Conservation (phyloP, 2,888 invertebrate species). For the Trilocha varians region DNA sequence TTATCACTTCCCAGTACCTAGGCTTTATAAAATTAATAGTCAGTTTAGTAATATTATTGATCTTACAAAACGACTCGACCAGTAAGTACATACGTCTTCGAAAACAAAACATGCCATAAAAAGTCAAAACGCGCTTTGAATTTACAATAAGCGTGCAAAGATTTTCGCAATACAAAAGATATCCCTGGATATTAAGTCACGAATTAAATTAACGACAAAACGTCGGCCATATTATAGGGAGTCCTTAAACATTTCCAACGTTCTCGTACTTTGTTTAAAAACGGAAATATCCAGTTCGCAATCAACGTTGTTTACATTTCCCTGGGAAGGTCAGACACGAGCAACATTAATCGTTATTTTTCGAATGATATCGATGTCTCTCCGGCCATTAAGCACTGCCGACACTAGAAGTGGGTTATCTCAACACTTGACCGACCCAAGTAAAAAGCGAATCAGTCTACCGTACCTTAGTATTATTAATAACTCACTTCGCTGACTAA, state of each 20-base stretch:
- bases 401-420: conserved; percentile 17
- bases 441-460: conserved; percentile 7
- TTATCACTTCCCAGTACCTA: no score
- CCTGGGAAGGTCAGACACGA: background rate
- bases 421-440: conserved; percentile 11
- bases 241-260: no score
- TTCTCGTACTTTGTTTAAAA: background rate
- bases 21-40: no score
- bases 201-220: background rate
- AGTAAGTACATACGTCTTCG: no score
- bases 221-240: background rate
- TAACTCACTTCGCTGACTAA: no score
- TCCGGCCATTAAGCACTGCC: conserved; percentile 8
- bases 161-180: background rate
- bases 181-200: background rate
- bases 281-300: background rate
- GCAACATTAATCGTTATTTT: conserved; percentile 10
- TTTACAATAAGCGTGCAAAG: background rate
- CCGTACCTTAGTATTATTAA: background rate
- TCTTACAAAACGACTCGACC: no score
- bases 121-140: background rate
- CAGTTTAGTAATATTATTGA: no score
- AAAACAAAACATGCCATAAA: no score
- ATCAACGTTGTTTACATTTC: background rate
- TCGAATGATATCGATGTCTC: conserved; percentile 11